These are phyloP conservation scores for Mastigias papua DNA, from an alignment of 30 jellyfish, hydroid and myxozoan genomes.

Conservation along the genomic window DNA sequence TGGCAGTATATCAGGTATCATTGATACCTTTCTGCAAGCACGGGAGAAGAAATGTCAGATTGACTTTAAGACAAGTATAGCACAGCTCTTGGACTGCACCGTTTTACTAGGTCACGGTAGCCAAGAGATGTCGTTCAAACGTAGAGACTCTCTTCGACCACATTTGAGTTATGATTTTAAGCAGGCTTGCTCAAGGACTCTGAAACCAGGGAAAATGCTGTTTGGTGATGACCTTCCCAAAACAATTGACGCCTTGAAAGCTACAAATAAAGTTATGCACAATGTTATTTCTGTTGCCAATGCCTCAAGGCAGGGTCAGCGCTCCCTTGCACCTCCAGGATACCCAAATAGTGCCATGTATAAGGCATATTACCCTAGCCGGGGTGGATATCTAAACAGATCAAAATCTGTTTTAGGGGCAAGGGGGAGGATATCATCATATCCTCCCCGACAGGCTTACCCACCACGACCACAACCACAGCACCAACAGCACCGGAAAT, in stretches of 20 bases:
- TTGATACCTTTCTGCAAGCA: conserved; percentile 19
- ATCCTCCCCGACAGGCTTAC: conserved; percentile 32
- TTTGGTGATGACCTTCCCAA: conserved; percentile 50
- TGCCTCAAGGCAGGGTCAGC: neutral
- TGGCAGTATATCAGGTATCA: neutral
- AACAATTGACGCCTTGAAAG: conserved; percentile 23
- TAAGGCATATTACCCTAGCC: conserved; percentile 10
- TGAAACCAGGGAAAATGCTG: conserved; percentile 12
- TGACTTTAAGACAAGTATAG: conserved; percentile 2
- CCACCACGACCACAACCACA: conserved; percentile 27
- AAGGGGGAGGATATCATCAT: conserved; percentile 38
- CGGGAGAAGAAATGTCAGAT: conserved; percentile 19
- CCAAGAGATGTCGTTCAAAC: conserved; percentile 28
- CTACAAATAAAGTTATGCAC: conserved; percentile 6
- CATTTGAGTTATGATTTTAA: conserved; percentile 20
- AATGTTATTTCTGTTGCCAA: neutral
- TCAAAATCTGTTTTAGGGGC: conserved; percentile 25
- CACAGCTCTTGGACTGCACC: conserved; percentile 44
- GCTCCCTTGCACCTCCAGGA: conserved; percentile 15
- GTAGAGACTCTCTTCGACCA: conserved; percentile 39
- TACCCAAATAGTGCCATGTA: conserved; percentile 1
- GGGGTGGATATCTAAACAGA: conserved; percentile 19
- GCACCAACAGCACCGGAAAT: conserved; percentile 30
- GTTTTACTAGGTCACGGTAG: conserved; percentile 21
- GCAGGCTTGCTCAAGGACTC: conserved; percentile 28